These are phyloP conservation scores for Perdita meconis DNA, from an alignment of 2,888 invertebrate genomes.

Conservation along the genomic window DNA sequence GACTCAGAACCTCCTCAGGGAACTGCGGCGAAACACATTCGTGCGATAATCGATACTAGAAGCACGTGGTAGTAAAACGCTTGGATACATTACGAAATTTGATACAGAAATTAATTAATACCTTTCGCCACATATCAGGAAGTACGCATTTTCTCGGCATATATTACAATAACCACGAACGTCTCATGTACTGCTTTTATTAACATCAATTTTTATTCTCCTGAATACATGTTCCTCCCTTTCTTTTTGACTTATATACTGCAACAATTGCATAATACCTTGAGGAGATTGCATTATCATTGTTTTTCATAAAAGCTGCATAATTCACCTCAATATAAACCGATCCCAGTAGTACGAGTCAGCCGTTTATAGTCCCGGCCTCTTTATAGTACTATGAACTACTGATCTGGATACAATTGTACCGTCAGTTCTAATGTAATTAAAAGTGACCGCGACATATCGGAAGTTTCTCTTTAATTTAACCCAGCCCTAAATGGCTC, in stretches of 20 bases:
- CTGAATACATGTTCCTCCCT: no score
- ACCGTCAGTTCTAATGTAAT: background rate
- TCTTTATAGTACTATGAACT: background rate
- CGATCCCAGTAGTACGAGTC: constrained; percentile 4
- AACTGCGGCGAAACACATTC: background rate
- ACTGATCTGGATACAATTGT: background rate
- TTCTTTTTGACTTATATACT: no score
- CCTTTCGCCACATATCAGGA: background rate
- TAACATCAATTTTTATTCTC: no score
- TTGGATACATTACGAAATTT: constrained; percentile 11
- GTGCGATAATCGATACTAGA: constrained; percentile 44
- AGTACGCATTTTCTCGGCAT: no score
- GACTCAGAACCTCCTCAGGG: constrained; percentile 31
- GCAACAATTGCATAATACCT: no score
- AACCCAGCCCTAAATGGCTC: no score
- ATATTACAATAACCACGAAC: no score
- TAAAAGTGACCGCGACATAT: no score
- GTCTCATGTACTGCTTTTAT: no score
- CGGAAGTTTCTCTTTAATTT: no score
- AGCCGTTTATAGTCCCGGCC: background rate
- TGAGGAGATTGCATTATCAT: no score
- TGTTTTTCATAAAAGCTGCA: no score
- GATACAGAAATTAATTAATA: background rate
- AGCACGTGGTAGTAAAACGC: constrained; percentile 48
- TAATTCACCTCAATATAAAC: background rate